Evolutionary conservation across 2,113 vertebrate genomes (phyloP).

Genomic region (Sceloporus undulatus): DNA sequence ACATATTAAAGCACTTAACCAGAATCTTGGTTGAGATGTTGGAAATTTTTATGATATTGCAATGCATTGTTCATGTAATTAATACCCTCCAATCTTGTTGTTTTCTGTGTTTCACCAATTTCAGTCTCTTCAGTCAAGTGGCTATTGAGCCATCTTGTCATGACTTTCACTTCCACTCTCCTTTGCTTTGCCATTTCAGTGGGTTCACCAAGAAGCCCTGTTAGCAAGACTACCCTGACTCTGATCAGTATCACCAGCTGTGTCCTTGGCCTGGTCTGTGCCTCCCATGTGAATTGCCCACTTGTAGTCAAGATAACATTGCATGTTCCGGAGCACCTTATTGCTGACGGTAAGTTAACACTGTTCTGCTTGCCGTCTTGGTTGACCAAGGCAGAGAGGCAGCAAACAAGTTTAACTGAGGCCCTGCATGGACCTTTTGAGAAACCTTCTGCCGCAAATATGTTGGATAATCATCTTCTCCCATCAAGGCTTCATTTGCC

Average conservation of each 20-base stretch:
- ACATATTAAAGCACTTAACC: too few species aligned
- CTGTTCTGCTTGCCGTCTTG: rapidly evolving
- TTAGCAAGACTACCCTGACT: constrained; percentile 97
- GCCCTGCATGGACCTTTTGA: neutral
- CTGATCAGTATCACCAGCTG: constrained; percentile 96
- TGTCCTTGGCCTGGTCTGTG: constrained; percentile 90
- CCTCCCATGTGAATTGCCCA: constrained; percentile 93
- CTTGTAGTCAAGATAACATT: constrained; percentile 93
- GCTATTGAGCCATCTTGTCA: constrained; percentile 40
- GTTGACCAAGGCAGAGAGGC: neutral
- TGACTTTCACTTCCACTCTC: neutral
- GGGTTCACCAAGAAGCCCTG: constrained; percentile 95
- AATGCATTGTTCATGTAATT: too few species aligned
- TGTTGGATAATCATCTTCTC: neutral
- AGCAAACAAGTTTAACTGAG: neutral
- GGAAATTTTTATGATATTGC: too few species aligned
- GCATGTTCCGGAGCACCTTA: constrained; percentile 96
- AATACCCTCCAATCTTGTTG: neutral
- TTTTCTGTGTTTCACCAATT: neutral
- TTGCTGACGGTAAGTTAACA: constrained; percentile 88
- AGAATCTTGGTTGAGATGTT: too few species aligned
- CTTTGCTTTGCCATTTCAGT: constrained; percentile 65
- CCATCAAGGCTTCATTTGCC: neutral
- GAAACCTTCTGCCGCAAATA: neutral
- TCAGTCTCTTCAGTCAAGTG: neutral